Conservation (phyloP, 2,797 vertebrate species). For the Manis javanica region DNA sequence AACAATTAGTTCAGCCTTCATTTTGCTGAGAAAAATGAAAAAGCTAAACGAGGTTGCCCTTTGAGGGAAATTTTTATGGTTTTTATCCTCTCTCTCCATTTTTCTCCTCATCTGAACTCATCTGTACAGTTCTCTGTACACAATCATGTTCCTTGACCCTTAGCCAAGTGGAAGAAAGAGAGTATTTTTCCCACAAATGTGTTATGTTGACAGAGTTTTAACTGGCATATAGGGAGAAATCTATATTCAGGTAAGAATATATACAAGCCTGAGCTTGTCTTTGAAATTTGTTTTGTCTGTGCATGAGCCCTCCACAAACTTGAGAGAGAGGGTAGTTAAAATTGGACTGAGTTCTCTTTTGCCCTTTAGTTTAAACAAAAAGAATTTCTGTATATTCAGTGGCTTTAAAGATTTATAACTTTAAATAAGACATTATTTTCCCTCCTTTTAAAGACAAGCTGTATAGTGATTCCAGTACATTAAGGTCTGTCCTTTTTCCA, state of each 20-base stretch:
- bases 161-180: not conserved
- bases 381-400: slow-evolving; percentile 55
- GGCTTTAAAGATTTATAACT: slow-evolving; percentile 63
- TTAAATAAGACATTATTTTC: slow-evolving; percentile 65
- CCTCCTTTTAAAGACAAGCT: not conserved
- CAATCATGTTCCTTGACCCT: not conserved
- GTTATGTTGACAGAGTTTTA: not conserved
- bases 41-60: not conserved
- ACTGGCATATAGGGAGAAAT: not conserved
- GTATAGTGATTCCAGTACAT: not conserved
- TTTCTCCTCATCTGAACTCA: not conserved
- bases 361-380: slow-evolving; percentile 55
- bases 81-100: not conserved
- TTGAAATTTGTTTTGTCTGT: slow-evolving; percentile 32
- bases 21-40: slow-evolving; percentile 16
- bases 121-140: not conserved
- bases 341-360: slow-evolving; percentile 40
- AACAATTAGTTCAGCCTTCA: slow-evolving; percentile 29
- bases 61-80: not conserved
- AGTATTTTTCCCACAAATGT: not conserved
- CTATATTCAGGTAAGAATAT: slow-evolving; percentile 2
- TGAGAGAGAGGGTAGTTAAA: slow-evolving; percentile 17
- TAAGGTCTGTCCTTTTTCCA: not conserved
- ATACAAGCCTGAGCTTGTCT: not conserved
- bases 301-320: not conserved